Percentiles rank a stretch among this genome's conserved stretches.
Conservation (phyloP, 2,113 vertebrate genomes). For the Rhineura floridana region DNA sequence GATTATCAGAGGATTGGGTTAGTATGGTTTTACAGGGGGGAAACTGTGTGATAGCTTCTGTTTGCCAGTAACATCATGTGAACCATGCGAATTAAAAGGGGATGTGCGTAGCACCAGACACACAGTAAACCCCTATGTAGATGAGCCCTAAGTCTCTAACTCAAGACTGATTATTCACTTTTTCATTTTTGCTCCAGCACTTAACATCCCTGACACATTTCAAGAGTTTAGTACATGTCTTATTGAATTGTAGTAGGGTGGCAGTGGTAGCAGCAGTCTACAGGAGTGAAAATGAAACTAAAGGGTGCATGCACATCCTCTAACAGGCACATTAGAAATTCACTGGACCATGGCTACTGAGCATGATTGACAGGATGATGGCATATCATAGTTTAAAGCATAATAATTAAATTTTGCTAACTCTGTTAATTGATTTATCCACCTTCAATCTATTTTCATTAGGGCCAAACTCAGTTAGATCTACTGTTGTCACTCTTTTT, state of each 20-base stretch:
- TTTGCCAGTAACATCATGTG: too few relatives aligned
- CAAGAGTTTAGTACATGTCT: not conserved
- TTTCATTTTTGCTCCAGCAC: not conserved
- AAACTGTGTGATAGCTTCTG: too few relatives aligned
- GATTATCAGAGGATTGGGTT: too few relatives aligned
- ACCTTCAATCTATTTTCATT: constrained; percentile 9
- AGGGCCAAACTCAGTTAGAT: constrained; percentile 8
- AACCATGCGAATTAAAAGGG: too few relatives aligned
- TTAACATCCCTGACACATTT: not conserved
- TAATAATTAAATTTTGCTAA: constrained; percentile 23
- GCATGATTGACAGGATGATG: constrained; percentile 17
- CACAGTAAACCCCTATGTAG: too few relatives aligned
- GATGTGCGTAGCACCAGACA: too few relatives aligned
- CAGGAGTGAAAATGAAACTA: not conserved
- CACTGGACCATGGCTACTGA: not conserved
- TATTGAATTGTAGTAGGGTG: not conserved
- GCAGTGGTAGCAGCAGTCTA: not conserved
- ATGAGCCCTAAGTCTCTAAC: too few relatives aligned
- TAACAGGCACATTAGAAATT: constrained; percentile 1
- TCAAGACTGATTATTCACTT: not conserved
- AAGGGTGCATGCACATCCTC: not conserved
- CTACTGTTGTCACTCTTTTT: not conserved
- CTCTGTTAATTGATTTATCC: constrained; percentile 27
- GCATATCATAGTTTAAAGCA: constrained; percentile 9
- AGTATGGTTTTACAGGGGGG: too few relatives aligned